Evolutionary conservation across 1,140 invertebrate species (phyloP).

Genomic region (Dreissena rostriformis): DNA sequence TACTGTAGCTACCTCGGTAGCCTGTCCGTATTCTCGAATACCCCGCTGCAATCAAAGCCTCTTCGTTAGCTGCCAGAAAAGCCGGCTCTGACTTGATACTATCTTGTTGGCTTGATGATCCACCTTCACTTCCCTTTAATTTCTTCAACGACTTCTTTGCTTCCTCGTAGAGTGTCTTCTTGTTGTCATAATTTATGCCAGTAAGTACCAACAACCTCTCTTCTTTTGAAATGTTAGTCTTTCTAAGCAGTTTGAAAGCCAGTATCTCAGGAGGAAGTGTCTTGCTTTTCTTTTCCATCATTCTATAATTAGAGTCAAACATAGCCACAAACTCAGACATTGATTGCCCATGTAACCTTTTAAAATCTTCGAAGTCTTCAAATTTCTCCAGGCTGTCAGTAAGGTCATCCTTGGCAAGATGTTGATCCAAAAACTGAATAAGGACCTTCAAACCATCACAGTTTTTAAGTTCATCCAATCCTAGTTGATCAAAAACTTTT

Average conservation of each 20-base stretch:
- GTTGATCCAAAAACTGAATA: slow-evolving; percentile 53
- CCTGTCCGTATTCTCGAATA: slow-evolving; percentile 34
- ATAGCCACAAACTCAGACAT: slow-evolving; percentile 35
- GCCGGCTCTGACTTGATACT: slow-evolving; percentile 56
- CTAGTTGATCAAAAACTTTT: slow-evolving; percentile 37
- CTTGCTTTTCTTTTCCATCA: slow-evolving; percentile 62
- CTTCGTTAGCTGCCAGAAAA: slow-evolving; percentile 60
- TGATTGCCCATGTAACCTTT: slow-evolving; percentile 33
- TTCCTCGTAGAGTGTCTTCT: slow-evolving; percentile 58
- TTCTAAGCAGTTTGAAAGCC: slow-evolving; percentile 61
- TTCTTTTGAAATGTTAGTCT: slow-evolving; percentile 60
- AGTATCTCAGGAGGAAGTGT: slow-evolving; percentile 57
- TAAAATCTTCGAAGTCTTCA: slow-evolving; percentile 59
- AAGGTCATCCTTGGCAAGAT: slow-evolving; percentile 61
- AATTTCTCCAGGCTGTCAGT: slow-evolving; percentile 55
- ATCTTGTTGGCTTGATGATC: neutral
- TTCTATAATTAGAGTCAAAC: slow-evolving; percentile 54
- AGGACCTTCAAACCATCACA: slow-evolving; percentile 54
- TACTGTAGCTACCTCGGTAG: slow-evolving; percentile 2
- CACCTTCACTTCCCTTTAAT: slow-evolving; percentile 29
- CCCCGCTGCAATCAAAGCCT: slow-evolving; percentile 48
- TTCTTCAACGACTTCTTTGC: slow-evolving; percentile 60
- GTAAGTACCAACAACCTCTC: slow-evolving; percentile 66
- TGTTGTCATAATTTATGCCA: slow-evolving; percentile 62
- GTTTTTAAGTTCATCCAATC: slow-evolving; percentile 43